phyloP scores from a whole-genome alignment of 2,797 vertebrate genomes.

The Tarsius wallacei region DNA sequence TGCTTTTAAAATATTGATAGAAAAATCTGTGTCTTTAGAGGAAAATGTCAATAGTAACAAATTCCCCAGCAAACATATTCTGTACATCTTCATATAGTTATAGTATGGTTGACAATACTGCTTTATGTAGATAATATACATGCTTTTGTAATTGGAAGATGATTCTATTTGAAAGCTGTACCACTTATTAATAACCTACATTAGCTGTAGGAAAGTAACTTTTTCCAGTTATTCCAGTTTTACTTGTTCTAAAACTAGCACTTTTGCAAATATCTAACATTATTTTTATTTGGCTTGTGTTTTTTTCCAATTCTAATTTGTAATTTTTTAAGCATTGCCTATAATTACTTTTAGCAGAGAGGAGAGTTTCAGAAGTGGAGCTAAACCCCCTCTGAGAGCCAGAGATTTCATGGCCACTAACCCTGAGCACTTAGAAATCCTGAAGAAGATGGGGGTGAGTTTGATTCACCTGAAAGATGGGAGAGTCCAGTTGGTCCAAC shows the following conservation, averaged over 20 bases:
- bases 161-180: constrained; percentile 1
- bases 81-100: not conserved
- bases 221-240: constrained; percentile 53
- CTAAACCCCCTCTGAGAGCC: constrained; percentile 95
- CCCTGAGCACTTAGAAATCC: constrained; percentile 97
- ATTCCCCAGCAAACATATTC: not conserved
- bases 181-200: constrained; percentile 4
- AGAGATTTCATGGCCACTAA: constrained; percentile 99
- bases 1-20: constrained; percentile 61
- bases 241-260: constrained; percentile 58
- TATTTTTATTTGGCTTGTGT: constrained; percentile 59
- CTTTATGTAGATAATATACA: not conserved
- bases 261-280: constrained; percentile 39
- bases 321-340: constrained; percentile 80
- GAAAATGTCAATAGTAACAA: constrained; percentile 10
- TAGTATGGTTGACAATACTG: not conserved
- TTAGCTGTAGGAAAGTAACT: constrained; percentile 38
- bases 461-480: constrained; percentile 99
- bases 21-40: constrained; percentile 49
- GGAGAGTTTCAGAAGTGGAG: constrained; percentile 91
- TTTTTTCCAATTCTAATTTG: constrained; percentile 53
- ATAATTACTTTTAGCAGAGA: constrained; percentile 90
- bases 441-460: constrained; percentile 99
- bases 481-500: constrained; percentile 98
- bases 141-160: constrained; percentile 48